Base-by-base conservation (phyloP, 2,797 vertebrate genomes). In the Melanotaenia pygmaea region DNA sequence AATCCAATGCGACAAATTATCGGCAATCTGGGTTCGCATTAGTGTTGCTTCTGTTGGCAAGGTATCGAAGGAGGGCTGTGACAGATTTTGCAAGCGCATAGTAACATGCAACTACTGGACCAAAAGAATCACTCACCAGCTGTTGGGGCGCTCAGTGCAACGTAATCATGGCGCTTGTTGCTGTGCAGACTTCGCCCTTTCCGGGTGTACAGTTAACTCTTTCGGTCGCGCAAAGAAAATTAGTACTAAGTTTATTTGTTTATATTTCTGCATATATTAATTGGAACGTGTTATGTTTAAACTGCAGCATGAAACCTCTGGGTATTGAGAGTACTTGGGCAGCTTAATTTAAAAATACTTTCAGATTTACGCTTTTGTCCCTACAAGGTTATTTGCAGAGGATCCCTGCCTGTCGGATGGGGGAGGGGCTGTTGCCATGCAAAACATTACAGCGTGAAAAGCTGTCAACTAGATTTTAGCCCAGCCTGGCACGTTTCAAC, bases 151-250 rank as follows among this genome's bases (percentile, higher is more conserved):
- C 90, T 51, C 86, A 64, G 77, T 82, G 92, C 93, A 85, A 94
- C 94, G 94, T 93, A 94, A 93, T 94, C 90, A 89, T 92, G 93
- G 93, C 91, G 93, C 93, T 94, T 95, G 94, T 95, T 95, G 94
- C 94, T 91, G 94, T 94, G 94, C 94, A 95, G 95, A 95, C 93
- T 95, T 94, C 83, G 80, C 90, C 88, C 84, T 91, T 92, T 93
- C 90, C 90, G 88, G 91, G 89, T 81, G 4, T 24, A 54, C 13
- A 57, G 67, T 94, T 94, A 94, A 95, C 94, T 65, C n/a, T 86
- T 94, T 93, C 79, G 40, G 72, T 16, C 62, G 68, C 79, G 72
- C 13, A 13, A 28, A 5, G 32, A 30, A 58, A 51, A 18, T 56
- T 0, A 12, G 3, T 16, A 6, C 20, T 1, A 50, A 18, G 13